Evolutionary conservation across 2,888 invertebrate species (phyloP).

Genomic region (Hecatera dysodea): DNA sequence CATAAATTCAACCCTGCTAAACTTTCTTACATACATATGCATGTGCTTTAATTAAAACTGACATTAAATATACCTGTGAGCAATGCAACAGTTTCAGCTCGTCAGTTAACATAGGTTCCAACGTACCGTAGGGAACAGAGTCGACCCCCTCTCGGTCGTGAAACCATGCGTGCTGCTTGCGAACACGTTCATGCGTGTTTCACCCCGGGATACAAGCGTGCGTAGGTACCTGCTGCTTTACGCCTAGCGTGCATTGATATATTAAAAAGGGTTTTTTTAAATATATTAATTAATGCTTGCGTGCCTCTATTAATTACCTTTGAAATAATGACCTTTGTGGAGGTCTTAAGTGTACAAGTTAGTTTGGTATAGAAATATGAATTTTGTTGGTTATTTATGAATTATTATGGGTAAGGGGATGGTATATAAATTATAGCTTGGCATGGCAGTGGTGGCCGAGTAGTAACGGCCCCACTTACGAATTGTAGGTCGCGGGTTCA

Average conservation of each 20-base stretch:
- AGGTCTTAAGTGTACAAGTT: conserved; percentile 49
- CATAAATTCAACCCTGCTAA: too few relatives aligned
- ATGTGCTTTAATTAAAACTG: too few relatives aligned
- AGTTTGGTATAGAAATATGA: conserved; percentile 11
- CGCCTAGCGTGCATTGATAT: conserved; percentile 21
- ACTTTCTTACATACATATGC: too few relatives aligned
- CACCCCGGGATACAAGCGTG: conserved; percentile 10
- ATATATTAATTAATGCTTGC: too few relatives aligned
- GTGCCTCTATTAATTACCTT: conserved; percentile 66
- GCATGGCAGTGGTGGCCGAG: too few relatives aligned
- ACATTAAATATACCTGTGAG: too few relatives aligned
- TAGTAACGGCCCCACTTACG: too few relatives aligned
- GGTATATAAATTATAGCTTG: background rate
- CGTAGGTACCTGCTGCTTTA: background rate
- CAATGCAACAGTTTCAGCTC: conserved; percentile 1
- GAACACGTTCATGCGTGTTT: conserved; percentile 44
- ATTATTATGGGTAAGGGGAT: background rate
- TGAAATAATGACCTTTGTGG: conserved; percentile 60
- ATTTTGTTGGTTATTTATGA: conserved; percentile 29
- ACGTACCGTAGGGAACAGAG: conserved; percentile 9
- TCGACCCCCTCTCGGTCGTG: conserved; percentile 22
- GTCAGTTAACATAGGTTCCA: conserved; percentile 20
- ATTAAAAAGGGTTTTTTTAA: too few relatives aligned
- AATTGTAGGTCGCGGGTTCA: too few relatives aligned
- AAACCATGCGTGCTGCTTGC: conserved; percentile 31